Base-by-base conservation (phyloP, 2,888 invertebrate species). In the Drosophila eohydei region DNA sequence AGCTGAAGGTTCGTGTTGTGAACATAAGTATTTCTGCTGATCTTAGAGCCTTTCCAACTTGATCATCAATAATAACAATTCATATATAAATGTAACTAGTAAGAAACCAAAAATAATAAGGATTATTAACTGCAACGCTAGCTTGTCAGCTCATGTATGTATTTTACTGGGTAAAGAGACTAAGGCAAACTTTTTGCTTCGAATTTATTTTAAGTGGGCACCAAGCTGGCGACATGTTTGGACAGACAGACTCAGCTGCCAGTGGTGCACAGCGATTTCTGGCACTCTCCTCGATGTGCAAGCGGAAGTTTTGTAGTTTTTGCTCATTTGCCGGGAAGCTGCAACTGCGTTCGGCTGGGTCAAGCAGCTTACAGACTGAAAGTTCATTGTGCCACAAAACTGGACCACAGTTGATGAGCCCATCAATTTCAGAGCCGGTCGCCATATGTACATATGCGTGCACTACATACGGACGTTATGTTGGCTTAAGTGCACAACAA, bases 231-330 rank as follows among this genome's bases (percentile, higher is more conserved):
- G 80, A 77, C 74, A 60, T 71, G 61, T 76, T 71, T 64, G 83
- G 54, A 44, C 44, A 74, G 59, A 44, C 44, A 64, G 61, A 44
- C 40, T 54, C 61, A 54, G 63, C 41, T 36, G 32, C 9, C 48
- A 82, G 77, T 69, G 72, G 69, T 61, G 5, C 51, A 36, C 8
- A 12, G 55, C 66, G 54, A 74, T 74, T 74, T 80, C 67, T 71
- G 83, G 55, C 56, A 28, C 50, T 73, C 75, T 71, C 72, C 76
- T 73, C 38, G 64, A 68, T 70, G 67, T 57, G 59, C 68, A 43
- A 44, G 61, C 84, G 81, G 79, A 81, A 78, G 74, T 54, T 73
- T 62, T 80, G 81, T 56, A 71, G 65, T 80, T 80, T 80, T 83
- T 80, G 80, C 78, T 80, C 80, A 83, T 80, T 83, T 83, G 73